Conservation (phyloP, 2,797 vertebrate species). For the Alosa sapidissima region DNA sequence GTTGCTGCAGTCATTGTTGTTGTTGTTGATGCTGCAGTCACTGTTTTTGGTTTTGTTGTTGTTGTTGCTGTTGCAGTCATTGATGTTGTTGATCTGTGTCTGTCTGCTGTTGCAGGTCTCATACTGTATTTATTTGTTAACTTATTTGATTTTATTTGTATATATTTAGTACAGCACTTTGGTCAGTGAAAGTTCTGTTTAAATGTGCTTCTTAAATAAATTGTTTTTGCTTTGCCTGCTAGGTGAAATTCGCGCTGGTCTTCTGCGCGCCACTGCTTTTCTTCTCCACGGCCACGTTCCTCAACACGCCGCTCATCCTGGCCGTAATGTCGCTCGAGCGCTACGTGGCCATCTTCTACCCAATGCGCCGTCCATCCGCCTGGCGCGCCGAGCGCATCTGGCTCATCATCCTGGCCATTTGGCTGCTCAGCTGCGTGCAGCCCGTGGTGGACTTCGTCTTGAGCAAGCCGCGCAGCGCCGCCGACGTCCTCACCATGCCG, state of each 20-base stretch:
- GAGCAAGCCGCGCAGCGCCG: conserved; percentile 22
- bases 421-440: conserved; percentile 61
- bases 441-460: conserved; percentile 55
- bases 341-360: conserved; percentile 75
- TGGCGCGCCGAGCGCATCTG: conserved; percentile 74
- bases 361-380: conserved; percentile 60
- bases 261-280: conserved; percentile 67
- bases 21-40: no score
- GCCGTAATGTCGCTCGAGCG: conserved; percentile 79
- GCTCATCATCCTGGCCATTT: conserved; percentile 64
- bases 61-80: no score
- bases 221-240: no score
- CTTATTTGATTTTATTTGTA: no score
- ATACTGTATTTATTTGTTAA: no score
- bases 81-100: no score
- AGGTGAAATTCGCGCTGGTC: conserved; percentile 57
- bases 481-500: conserved; percentile 51
- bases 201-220: no score
- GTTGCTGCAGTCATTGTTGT: no score
- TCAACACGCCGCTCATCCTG: conserved; percentile 72
- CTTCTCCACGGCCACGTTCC: conserved; percentile 64
- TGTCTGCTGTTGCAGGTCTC: no score
- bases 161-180: no score
- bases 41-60: no score
- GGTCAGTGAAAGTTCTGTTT: no score